Base-by-base conservation (phyloP, 2,797 vertebrate genomes). In the Cyprinella venusta region DNA sequence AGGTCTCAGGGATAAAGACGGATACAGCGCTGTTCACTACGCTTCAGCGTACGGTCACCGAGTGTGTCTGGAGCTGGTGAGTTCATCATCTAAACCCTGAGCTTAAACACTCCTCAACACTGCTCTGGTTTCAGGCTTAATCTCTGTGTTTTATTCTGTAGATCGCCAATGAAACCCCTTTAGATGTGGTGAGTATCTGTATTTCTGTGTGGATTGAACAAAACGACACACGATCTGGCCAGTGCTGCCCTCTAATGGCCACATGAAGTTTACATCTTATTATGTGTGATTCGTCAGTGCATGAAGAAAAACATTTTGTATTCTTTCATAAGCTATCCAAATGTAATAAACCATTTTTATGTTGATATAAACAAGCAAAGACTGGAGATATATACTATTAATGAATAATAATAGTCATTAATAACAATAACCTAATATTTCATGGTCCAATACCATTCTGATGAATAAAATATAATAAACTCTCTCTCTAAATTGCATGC, bases 11-110 rank as follows among this genome's bases (percentile, higher is more conserved):
- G 98, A 99, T 92, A 97, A 97, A 90, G 97, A 98, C 93, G 98
- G 98, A 89, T 99, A 98, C 91, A 99, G 98, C 61, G 96, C 97
- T 82, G 97, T 99, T 91, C 97, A 99, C 92, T 99, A 99, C 50
- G 97, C 98, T 88, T 98, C 98, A 50, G 97, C 97, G 1, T 98
- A 98, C 2, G 98, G 98, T 81, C 97, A 99, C 89, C 96, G 97
- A 86, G 94, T 98, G 6, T 99, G 98, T 94, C 95, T 99, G 91
- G 97, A 99, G 91, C 88, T 99, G 97, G 98, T 99, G 92, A 96
- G 95, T 86, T 2, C 26, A 1, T 33, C 68, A 72, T 40, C 16
- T 33, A 12, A 59, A 76, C 36, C 5, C 21, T 16, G 21, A 59
- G 15, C 13, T 6, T 40, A 48, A n/a, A 36, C 64, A 69, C 33